Evolutionary conservation across 2,113 vertebrate genomes (phyloP), one percentile per base, ranked within the genome.

Genomic region (Melanerpes aurifrons): DNA sequence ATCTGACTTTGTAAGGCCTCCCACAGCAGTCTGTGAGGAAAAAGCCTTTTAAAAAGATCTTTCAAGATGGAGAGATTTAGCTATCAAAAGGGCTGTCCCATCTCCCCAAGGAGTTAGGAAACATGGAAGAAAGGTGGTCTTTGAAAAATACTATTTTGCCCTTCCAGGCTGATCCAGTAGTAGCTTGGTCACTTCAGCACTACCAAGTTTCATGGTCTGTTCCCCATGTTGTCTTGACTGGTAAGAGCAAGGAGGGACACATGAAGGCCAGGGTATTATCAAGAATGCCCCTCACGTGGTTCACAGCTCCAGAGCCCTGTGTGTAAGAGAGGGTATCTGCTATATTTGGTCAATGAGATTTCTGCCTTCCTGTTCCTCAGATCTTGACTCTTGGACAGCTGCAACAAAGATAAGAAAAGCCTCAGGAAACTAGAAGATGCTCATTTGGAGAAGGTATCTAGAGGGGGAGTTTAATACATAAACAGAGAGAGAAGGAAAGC

Each of bases 361-460:
- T 75, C 69, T 92, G 37, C 87, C 66, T 96, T 94, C 91, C 91
- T 94, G 91, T 89, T 94, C 82, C 79, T 95, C 79, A 94, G 89
- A 86, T 91, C 89, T 80, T 71, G 45, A 91, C 89, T 91, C 85
- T 87, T 91, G 94, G 94, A 83, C 91, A 94, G 87, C 94, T 90
- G 85, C 79, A 90, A 68, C 2, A 8, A 86, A 91, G 94, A 95
- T 92, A 95, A 92, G 91, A 91, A 95, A 88, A 94, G 82, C 91
- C 94, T 96, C 85, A 78, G 94, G 93, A 95, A 94, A 94, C 82
- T 82, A 91, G 62, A 69, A 95, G 85, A 87, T 91, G 69, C 62
- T 93, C 12, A 50, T 92, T 92, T 92, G 72, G 82, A 96, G 82
- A 82, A 89, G 63, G 16, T 83, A 82, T 89, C 76, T 91, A 66